phyloP scores from a whole-genome alignment of 2,113 vertebrate species.

The Lontra canadensis region DNA sequence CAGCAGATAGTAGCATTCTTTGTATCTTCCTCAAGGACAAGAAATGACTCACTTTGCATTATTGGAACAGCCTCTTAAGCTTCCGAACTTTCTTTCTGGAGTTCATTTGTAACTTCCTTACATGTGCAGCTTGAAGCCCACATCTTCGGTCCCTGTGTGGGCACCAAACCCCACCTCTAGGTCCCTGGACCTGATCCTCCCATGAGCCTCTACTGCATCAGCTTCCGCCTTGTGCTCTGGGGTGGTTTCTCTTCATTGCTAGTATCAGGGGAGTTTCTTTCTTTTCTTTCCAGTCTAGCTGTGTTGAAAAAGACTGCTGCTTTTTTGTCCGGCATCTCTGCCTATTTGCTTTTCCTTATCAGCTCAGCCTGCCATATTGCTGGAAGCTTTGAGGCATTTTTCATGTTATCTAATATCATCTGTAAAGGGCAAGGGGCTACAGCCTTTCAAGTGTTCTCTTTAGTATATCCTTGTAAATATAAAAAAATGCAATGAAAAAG shows the following conservation, averaged over 20 bases:
- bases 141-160: not conserved
- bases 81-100: not conserved
- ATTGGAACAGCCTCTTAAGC: not conserved
- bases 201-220: not conserved
- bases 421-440: slow-evolving; percentile 30
- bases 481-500: slow-evolving; percentile 31
- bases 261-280: not conserved
- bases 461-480: slow-evolving; percentile 39
- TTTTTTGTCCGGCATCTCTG: slow-evolving; percentile 39
- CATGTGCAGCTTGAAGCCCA: not conserved
- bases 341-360: slow-evolving; percentile 59
- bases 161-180: not conserved
- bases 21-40: not conserved
- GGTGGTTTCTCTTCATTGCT: slow-evolving; percentile 43
- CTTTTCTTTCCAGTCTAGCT: slow-evolving; percentile 39
- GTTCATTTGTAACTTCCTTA: not conserved
- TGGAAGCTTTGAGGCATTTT: slow-evolving; percentile 38
- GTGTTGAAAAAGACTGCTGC: slow-evolving; percentile 7
- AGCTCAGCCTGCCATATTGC: slow-evolving; percentile 31
- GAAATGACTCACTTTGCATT: not conserved
- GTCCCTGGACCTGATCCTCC: not conserved
- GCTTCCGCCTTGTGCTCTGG: not conserved
- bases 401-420: slow-evolving; percentile 56
- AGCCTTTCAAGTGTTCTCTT: slow-evolving; percentile 37
- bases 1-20: not conserved